These are phyloP conservation scores for Podiceps cristatus DNA, from an alignment of 2,113 vertebrate genomes.

Conservation along the genomic window DNA sequence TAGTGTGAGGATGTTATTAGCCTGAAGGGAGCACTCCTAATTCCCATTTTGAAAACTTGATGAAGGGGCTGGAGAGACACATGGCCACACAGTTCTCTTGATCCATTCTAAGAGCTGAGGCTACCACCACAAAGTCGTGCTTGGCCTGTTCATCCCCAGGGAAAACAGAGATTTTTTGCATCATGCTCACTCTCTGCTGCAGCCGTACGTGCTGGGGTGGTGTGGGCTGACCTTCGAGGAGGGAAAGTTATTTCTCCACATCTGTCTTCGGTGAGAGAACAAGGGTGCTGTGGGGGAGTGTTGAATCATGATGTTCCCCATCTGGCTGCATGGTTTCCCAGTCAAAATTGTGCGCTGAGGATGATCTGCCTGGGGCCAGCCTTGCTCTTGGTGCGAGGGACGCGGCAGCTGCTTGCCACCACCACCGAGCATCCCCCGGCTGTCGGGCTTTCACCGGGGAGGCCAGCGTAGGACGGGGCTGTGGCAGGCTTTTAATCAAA, in stretches of 20 bases:
- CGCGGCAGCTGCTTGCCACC: not conserved
- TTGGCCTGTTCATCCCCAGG: not conserved
- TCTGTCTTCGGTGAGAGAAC: not conserved
- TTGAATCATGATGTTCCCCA: not conserved
- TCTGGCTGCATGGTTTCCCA: not conserved
- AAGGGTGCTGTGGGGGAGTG: not conserved
- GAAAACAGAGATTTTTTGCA: not conserved
- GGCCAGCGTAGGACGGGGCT: accelerated
- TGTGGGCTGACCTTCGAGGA: not conserved
- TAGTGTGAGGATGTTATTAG: not conserved
- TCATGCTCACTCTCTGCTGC: accelerated
- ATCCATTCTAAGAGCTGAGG: not conserved
- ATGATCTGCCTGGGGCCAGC: not conserved
- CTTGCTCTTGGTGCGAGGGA: not conserved
- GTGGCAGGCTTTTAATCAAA: not conserved
- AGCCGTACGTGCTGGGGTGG: not conserved
- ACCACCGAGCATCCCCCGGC: accelerated
- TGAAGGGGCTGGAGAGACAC: not conserved
- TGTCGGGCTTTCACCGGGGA: not conserved
- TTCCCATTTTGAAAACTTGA: not conserved
- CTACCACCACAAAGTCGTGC: not conserved
- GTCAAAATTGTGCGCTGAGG: not conserved
- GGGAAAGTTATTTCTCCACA: not conserved
- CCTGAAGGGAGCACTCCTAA: not conserved
- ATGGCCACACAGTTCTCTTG: not conserved